Conservation (phyloP, 2,113 vertebrate genomes). For the Peucedramus taeniatus region DNA sequence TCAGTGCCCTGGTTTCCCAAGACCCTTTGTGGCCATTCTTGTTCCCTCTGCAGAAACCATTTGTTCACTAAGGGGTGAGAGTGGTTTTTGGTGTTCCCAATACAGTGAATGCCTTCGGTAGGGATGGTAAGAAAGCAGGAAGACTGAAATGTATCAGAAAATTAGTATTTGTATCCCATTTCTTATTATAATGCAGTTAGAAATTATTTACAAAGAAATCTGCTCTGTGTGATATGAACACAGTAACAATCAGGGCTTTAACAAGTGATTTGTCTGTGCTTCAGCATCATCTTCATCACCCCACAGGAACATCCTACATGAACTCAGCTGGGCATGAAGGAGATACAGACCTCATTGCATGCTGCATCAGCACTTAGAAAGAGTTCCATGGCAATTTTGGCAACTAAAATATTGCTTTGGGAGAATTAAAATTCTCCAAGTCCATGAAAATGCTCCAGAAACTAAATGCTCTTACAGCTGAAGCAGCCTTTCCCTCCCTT, state of each 20-base stretch:
- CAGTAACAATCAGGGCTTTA: neutral
- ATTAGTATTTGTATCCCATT: neutral
- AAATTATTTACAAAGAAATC: neutral
- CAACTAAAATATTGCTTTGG: slow-evolving; percentile 13
- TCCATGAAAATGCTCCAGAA: neutral
- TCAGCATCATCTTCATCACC: neutral
- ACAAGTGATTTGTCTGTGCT: neutral
- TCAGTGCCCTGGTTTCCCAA: neutral
- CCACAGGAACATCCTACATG: neutral
- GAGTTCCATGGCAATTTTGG: neutral
- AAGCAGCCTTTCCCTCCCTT: neutral
- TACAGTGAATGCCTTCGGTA: neutral
- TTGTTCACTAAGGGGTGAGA: neutral
- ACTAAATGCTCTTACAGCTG: neutral
- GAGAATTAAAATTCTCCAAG: neutral
- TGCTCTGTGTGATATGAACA: neutral
- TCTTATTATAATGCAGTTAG: neutral
- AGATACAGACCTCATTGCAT: neutral
- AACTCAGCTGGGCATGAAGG: neutral
- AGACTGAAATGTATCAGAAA: neutral
- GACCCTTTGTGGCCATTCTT: neutral
- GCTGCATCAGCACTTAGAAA: neutral
- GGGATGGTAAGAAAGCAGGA: neutral
- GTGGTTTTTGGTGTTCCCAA: neutral
- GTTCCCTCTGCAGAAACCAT: neutral